Percentiles rank a stretch among this genome's conserved stretches.
phyloP scores from a whole-genome alignment of 1,140 invertebrate genomes.

The Caligus rogercresseyi region DNA sequence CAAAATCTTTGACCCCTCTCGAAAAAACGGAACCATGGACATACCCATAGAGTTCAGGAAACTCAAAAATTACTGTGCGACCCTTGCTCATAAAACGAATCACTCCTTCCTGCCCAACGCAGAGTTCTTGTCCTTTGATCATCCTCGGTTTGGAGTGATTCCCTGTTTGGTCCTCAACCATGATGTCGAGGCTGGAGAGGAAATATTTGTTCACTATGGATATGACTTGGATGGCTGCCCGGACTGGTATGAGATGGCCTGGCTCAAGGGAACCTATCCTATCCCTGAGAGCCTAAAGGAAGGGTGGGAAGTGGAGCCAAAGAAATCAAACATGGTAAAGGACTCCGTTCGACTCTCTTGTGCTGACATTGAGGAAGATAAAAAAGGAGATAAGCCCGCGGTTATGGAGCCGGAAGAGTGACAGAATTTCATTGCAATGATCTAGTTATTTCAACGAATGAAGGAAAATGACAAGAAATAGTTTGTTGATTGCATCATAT shows the following conservation, averaged over 20 bases:
- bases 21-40: slow-evolving; percentile 15
- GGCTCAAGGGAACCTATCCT: slow-evolving; percentile 10
- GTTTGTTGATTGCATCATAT: too few species aligned
- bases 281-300: not conserved
- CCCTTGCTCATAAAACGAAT: slow-evolving; percentile 20
- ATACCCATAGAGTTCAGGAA: slow-evolving; percentile 7
- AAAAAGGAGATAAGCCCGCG: too few species aligned
- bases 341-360: not conserved
- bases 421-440: too few species aligned
- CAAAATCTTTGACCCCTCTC: slow-evolving; percentile 16
- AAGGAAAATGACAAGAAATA: too few species aligned
- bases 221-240: slow-evolving; percentile 16
- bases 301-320: not conserved
- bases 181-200: slow-evolving; percentile 16
- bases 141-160: slow-evolving; percentile 17
- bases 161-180: slow-evolving; percentile 3
- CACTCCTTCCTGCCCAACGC: slow-evolving; percentile 18
- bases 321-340: not conserved
- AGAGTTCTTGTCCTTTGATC: slow-evolving; percentile 16
- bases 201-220: slow-evolving; percentile 20
- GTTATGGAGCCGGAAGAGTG: not conserved
- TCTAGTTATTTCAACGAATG: too few species aligned
- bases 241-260: slow-evolving; percentile 14
- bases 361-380: not conserved
- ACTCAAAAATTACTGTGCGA: slow-evolving; percentile 14